A percentile compares a stretch with the other conserved stretches of the same genome.
These are phyloP conservation scores for Calephelis perditalis DNA, from an alignment of 2,888 invertebrate species.

Conservation along the genomic window DNA sequence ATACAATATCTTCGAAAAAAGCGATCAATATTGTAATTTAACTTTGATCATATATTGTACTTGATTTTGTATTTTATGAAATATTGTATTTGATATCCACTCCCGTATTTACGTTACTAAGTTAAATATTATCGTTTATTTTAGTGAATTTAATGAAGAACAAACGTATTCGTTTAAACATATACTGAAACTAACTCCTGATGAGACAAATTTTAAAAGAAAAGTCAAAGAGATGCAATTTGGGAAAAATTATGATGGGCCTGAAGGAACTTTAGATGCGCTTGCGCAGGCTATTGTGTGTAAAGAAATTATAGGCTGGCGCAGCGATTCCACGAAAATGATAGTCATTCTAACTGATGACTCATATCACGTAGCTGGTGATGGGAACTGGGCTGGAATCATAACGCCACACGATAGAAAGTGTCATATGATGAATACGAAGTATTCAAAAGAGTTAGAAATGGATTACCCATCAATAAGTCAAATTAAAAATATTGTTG, in stretches of 20 bases:
- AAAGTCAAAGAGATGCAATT: slow-evolving; percentile 55
- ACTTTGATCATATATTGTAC: too few species aligned
- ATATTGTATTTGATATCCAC: too few species aligned
- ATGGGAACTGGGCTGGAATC: slow-evolving; percentile 82
- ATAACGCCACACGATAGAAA: slow-evolving; percentile 84
- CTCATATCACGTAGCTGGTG: slow-evolving; percentile 87
- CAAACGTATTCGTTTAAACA: slow-evolving; percentile 87
- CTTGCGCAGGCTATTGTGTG: slow-evolving; percentile 86
- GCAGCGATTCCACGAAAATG: slow-evolving; percentile 84
- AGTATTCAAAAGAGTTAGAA: slow-evolving; percentile 74
- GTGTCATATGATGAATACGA: slow-evolving; percentile 78
- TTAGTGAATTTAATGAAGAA: slow-evolving; percentile 32
- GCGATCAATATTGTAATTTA: too few species aligned
- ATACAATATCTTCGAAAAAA: too few species aligned
- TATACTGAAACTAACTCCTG: slow-evolving; percentile 80
- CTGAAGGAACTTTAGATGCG: slow-evolving; percentile 93
- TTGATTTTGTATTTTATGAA: too few species aligned
- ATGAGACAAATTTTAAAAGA: slow-evolving; percentile 64
- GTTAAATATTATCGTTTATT: slow-evolving; percentile 19
- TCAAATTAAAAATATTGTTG: slow-evolving; percentile 73
- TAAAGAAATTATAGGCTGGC: slow-evolving; percentile 85
- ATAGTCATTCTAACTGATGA: slow-evolving; percentile 88
- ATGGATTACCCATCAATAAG: slow-evolving; percentile 90
- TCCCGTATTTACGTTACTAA: too few species aligned
- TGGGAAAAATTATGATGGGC: slow-evolving; percentile 80